Percentiles rank a stretch among this genome's conserved stretches.
Conservation (phyloP, 2,888 invertebrate genomes). For the Agonopterix subpropinquella region DNA sequence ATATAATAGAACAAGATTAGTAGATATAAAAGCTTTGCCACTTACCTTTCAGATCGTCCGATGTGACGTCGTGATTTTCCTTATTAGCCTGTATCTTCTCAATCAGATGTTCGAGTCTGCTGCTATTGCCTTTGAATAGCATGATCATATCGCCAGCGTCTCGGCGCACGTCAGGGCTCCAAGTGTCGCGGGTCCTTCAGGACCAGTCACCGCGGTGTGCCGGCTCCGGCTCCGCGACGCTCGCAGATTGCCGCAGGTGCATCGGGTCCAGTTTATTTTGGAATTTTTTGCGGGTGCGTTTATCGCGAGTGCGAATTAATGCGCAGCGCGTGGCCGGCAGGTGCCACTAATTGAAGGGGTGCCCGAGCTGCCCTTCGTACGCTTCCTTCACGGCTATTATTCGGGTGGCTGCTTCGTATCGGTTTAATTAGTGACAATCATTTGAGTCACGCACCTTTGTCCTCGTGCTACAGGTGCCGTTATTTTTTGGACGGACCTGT, state of each 20-base stretch:
- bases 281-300: conserved; percentile 58
- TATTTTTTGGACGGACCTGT: conserved; percentile 13
- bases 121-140: conserved; percentile 92
- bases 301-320: conserved; percentile 66
- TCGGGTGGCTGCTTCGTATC: conserved; percentile 55
- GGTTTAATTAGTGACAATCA: conserved; percentile 47
- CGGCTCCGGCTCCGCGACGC: conserved; percentile 7
- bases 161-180: conserved; percentile 2
- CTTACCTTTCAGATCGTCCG: conserved; percentile 72
- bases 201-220: conserved; percentile 12
- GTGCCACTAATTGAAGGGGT: conserved; percentile 65
- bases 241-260: conserved; percentile 61
- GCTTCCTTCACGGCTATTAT: conserved; percentile 69
- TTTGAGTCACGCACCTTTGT: conserved; percentile 48
- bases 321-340: conserved; percentile 62
- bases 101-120: conserved; percentile 87
- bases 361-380: conserved; percentile 45
- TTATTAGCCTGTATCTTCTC: conserved; percentile 92
- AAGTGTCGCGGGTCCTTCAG: conserved; percentile 9
- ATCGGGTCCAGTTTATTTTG: conserved; percentile 66
- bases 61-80: conserved; percentile 78
- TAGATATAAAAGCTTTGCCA: conserved; percentile 1
- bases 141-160: conserved; percentile 69
- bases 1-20: no score
- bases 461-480: conserved; percentile 39